phyloP scores from a whole-genome alignment of 1,140 invertebrate genomes.

The Trachymyrmex cornetzi region DNA sequence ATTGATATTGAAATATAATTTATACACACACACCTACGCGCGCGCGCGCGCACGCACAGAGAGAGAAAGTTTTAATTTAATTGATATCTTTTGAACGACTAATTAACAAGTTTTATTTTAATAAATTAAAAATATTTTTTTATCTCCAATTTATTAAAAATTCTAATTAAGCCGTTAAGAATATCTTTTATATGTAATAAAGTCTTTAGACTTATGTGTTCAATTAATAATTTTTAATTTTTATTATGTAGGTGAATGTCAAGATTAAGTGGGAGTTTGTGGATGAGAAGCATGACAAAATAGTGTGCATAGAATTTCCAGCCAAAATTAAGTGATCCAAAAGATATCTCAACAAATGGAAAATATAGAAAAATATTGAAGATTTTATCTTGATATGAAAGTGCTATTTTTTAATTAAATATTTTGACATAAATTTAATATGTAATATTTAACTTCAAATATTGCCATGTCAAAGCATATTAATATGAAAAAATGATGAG shows the following conservation, averaged over 20 bases:
- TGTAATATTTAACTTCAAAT: slow-evolving; percentile 1
- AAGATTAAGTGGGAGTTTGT: slow-evolving; percentile 91
- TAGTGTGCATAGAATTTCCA: slow-evolving; percentile 90
- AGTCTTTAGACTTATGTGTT: neutral
- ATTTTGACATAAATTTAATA: neutral
- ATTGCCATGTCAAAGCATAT: slow-evolving; percentile 7
- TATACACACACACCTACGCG: no score
- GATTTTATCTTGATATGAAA: slow-evolving; percentile 85
- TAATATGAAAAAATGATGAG: neutral
- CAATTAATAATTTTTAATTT: neutral
- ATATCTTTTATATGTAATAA: slow-evolving; percentile 26
- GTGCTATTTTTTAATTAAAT: slow-evolving; percentile 1
- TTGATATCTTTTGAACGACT: neutral
- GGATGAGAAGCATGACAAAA: slow-evolving; percentile 87
- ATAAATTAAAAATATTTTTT: slow-evolving; percentile 2
- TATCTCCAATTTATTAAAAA: slow-evolving; percentile 4
- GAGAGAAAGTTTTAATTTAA: slow-evolving; percentile 2
- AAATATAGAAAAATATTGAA: slow-evolving; percentile 17
- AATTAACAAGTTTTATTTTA: neutral
- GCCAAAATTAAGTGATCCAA: slow-evolving; percentile 79
- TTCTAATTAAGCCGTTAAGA: neutral
- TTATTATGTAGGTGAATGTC: slow-evolving; percentile 87
- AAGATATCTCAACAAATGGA: slow-evolving; percentile 14
- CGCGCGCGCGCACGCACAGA: no score
- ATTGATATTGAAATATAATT: neutral